Base-by-base conservation (phyloP, 2,888 invertebrate genomes). In the Junonia oenone region DNA sequence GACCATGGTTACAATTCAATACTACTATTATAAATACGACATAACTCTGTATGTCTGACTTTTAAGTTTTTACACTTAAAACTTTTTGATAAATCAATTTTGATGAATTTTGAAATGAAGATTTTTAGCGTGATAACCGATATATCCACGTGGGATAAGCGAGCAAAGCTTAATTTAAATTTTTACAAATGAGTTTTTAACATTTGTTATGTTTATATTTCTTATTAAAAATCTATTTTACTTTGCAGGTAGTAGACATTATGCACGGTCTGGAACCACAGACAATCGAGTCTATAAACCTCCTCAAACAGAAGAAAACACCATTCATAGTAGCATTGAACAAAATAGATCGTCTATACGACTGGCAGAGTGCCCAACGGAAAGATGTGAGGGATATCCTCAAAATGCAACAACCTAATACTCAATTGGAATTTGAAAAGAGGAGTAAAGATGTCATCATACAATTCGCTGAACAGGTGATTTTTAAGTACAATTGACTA, bases 191-290 rank as follows among this genome's bases (percentile, higher is more conserved):
- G n/a, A n/a, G n/a, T n/a, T n/a, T n/a, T n/a, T n/a, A n/a, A n/a
- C n/a, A n/a, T n/a, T n/a, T n/a, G n/a, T n/a, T n/a, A n/a, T n/a
- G n/a, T n/a, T n/a, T n/a, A n/a, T n/a, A n/a, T n/a, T n/a, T n/a
- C n/a, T n/a, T n/a, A n/a, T n/a, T n/a, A n/a, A n/a, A n/a, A n/a
- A n/a, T n/a, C n/a, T n/a, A n/a, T n/a, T n/a, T n/a, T n/a, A n/a
- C n/a, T 13, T 17, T 45, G 5, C 69, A 90, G 91, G 97, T 99
- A 19, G 98, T 99, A 51, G 99, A 99, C 84, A 98, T 99, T 75
- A 99, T 99, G 99, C 99, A 99, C 83, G 99, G 99, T 0, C 90
- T 99, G 27, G 99, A 99, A 81, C 99, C 98, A 0, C 99, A 99
- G 87, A 99, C 99, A 0, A 94, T 99, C 35, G 99, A 99, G 89